Conservation (phyloP, 2,113 vertebrate genomes). For the Leptobrachium leishanense region DNA sequence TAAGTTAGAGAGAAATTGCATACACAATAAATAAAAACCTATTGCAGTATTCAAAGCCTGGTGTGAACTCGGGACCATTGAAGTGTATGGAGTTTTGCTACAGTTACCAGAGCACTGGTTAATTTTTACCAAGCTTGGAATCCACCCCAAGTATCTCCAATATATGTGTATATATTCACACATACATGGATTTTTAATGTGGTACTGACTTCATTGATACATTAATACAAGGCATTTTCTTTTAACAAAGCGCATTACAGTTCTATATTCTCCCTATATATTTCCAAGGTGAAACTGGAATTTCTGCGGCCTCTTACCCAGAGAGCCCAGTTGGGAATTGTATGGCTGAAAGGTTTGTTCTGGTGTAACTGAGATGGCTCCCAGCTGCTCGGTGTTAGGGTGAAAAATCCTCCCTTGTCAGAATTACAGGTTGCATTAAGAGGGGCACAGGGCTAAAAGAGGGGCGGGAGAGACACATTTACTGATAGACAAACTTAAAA, state of each 20-base stretch:
- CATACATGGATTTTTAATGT: no score
- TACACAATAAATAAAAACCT: no score
- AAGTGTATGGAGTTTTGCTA: no score
- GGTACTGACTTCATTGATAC: no score
- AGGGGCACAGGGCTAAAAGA: constrained; percentile 17
- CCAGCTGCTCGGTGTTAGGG: constrained; percentile 44
- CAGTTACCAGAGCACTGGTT: no score
- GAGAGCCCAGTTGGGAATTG: constrained; percentile 41
- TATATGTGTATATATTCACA: no score
- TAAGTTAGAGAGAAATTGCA: no score
- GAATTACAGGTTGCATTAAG: constrained; percentile 41
- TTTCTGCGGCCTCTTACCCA: constrained; percentile 37
- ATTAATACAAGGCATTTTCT: background rate
- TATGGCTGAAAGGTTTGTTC: constrained; percentile 39
- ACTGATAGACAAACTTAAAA: constrained; percentile 35
- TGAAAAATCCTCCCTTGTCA: constrained; percentile 32
- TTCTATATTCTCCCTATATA: constrained; percentile 1
- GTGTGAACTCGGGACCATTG: no score
- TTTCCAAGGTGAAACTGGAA: constrained; percentile 9
- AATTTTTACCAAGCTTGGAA: no score
- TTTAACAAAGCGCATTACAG: no score
- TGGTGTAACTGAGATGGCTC: constrained; percentile 32
- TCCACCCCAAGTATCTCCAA: no score
- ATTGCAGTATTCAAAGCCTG: no score
- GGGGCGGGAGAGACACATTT: constrained; percentile 16